Evolutionary conservation across 2,888 invertebrate genomes (phyloP).

Genomic region (Folsomia manolachei): DNA sequence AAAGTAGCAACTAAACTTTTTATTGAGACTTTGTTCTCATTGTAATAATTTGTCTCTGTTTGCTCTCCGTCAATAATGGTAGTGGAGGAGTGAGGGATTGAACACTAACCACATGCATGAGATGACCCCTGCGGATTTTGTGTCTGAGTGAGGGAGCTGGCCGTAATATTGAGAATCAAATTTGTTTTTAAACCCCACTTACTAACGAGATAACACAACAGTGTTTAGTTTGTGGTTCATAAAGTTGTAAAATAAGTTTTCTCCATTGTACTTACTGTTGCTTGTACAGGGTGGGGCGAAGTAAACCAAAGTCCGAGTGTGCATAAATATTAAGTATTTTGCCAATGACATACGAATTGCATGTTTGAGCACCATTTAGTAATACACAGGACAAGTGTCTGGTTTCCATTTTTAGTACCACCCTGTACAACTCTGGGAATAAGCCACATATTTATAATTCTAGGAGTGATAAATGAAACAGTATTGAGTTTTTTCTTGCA

Average conservation of each 20-base stretch:
- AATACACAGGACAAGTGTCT: too few species aligned
- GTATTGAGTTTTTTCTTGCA: neutral
- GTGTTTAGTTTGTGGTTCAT: neutral
- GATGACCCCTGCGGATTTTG: neutral
- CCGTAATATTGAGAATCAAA: neutral
- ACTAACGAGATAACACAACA: neutral
- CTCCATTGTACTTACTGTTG: too few species aligned
- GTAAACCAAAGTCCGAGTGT: too few species aligned
- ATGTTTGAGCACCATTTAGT: too few species aligned
- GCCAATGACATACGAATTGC: too few species aligned
- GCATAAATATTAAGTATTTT: too few species aligned
- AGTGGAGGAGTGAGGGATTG: too few species aligned
- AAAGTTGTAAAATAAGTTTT: too few species aligned
- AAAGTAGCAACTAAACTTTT: neutral
- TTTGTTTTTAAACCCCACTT: neutral
- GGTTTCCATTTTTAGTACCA: too few species aligned
- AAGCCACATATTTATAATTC: too few species aligned
- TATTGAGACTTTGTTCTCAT: neutral
- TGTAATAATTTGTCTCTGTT: conserved; percentile 8
- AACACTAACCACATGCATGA: neutral
- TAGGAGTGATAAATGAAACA: neutral
- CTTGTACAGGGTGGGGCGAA: too few species aligned
- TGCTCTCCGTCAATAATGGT: neutral
- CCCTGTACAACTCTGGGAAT: too few species aligned
- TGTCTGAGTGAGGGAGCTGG: neutral